Evolutionary conservation across 2,797 vertebrate genomes (phyloP).

Genomic region (Distichodus sexfasciatus): DNA sequence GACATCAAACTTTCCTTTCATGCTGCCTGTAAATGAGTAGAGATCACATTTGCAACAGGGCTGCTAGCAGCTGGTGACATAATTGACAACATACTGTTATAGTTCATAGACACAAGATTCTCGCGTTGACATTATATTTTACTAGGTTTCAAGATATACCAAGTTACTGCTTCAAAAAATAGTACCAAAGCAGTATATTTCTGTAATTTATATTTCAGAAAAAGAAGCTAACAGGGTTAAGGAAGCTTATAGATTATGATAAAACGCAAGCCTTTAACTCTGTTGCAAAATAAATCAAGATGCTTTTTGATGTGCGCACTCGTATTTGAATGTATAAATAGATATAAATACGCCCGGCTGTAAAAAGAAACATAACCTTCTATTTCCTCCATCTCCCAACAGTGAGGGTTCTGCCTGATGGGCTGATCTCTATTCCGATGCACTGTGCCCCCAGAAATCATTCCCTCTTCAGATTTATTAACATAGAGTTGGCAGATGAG

Average conservation of each 20-base stretch:
- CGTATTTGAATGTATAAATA: background rate
- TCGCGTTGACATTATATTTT: too few species aligned
- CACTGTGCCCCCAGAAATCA: conserved; percentile 28
- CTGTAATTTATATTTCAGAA: too few species aligned
- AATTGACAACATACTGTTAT: too few species aligned
- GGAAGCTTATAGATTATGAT: too few species aligned
- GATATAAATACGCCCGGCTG: conserved; percentile 12
- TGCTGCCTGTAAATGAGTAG: background rate
- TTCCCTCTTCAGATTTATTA: conserved; percentile 32
- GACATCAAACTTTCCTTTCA: conserved; percentile 4
- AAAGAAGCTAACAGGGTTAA: too few species aligned
- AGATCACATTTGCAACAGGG: background rate
- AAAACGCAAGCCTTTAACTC: too few species aligned
- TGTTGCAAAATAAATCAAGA: background rate
- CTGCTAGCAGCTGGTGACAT: too few species aligned
- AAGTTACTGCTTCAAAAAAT: too few species aligned
- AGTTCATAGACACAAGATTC: too few species aligned
- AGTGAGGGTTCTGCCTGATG: conserved; percentile 37
- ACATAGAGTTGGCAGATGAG: conserved; percentile 18
- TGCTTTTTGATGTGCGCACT: background rate
- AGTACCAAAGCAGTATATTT: too few species aligned
- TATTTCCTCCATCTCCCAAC: conserved; percentile 27
- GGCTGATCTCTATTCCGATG: conserved; percentile 48
- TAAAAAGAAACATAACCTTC: conserved; percentile 8
- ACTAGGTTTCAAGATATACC: too few species aligned